Evolutionary conservation across 2,113 vertebrate genomes (phyloP).

Genomic region (Hemicordylus capensis): DNA sequence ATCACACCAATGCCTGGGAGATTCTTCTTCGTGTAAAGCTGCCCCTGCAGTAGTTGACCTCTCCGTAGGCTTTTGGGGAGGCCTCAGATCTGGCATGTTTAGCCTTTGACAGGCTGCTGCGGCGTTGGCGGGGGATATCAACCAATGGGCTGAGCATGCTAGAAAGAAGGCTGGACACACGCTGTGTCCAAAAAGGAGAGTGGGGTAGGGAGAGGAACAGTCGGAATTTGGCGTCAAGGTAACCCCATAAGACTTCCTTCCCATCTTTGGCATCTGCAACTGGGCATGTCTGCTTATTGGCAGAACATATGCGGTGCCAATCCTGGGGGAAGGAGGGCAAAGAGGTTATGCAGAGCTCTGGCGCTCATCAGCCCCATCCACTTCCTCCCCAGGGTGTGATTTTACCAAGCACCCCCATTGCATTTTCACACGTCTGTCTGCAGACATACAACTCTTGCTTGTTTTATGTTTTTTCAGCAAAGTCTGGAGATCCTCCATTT

Average conservation of each 20-base stretch:
- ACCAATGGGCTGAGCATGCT: not conserved
- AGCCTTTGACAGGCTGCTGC: too few species aligned
- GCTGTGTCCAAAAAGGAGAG: too few species aligned
- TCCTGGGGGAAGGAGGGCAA: too few species aligned
- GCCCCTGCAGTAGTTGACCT: constrained; percentile 21
- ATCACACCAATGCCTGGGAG: accelerated
- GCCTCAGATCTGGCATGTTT: too few species aligned
- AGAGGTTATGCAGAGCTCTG: too few species aligned
- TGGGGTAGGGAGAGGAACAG: not conserved
- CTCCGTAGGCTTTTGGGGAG: accelerated
- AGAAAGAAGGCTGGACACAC: not conserved
- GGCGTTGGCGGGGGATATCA: too few species aligned
- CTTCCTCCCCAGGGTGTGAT: not conserved
- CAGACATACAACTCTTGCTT: not conserved
- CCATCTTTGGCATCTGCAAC: not conserved
- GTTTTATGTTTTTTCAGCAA: not conserved
- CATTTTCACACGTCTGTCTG: not conserved
- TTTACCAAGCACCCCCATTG: not conserved
- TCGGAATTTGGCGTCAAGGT: not conserved
- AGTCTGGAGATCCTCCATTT: not conserved
- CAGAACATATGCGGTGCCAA: too few species aligned
- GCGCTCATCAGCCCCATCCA: not conserved
- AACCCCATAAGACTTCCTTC: too few species aligned
- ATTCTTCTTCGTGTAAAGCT: constrained; percentile 28
- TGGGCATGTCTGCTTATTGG: not conserved